phyloP scores from a whole-genome alignment of 2,888 invertebrate genomes.

The Acanthosoma haemorrhoidale region DNA sequence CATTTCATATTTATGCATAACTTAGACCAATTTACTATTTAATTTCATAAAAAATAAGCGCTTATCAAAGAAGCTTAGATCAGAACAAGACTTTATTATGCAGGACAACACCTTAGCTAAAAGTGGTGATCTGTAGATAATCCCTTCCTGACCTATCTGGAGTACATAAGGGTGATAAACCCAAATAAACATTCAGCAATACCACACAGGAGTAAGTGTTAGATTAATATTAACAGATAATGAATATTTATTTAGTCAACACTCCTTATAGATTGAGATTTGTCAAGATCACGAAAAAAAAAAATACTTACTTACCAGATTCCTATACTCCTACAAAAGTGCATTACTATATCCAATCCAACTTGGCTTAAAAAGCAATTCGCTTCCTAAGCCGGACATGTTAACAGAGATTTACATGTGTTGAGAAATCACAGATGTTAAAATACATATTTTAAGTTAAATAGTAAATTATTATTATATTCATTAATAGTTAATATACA shows the following conservation, averaged over 20 bases:
- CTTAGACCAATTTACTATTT: too few relatives aligned
- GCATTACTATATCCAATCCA: not conserved
- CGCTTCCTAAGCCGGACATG: slow-evolving; percentile 5
- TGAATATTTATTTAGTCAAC: too few relatives aligned
- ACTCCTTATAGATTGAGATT: too few relatives aligned
- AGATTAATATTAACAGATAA: not conserved
- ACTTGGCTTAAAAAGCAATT: slow-evolving; percentile 12
- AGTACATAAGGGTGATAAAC: not conserved
- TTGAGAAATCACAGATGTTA: not conserved
- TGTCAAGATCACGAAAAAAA: too few relatives aligned
- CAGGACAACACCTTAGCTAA: too few relatives aligned
- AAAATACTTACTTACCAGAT: slow-evolving; percentile 8
- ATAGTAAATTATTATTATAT: not conserved
- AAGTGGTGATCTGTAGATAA: too few relatives aligned
- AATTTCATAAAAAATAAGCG: too few relatives aligned
- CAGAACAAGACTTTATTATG: too few relatives aligned
- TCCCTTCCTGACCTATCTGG: too few relatives aligned
- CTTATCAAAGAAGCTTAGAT: too few relatives aligned
- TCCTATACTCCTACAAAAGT: not conserved
- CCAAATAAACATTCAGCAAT: not conserved
- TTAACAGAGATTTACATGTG: not conserved
- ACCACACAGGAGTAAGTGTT: not conserved
- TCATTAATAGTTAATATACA: not conserved
- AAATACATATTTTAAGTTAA: too few relatives aligned
- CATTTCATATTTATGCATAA: too few relatives aligned